phyloP scores from a whole-genome alignment of 2,888 invertebrate genomes.

The Aspidapion aeneum region DNA sequence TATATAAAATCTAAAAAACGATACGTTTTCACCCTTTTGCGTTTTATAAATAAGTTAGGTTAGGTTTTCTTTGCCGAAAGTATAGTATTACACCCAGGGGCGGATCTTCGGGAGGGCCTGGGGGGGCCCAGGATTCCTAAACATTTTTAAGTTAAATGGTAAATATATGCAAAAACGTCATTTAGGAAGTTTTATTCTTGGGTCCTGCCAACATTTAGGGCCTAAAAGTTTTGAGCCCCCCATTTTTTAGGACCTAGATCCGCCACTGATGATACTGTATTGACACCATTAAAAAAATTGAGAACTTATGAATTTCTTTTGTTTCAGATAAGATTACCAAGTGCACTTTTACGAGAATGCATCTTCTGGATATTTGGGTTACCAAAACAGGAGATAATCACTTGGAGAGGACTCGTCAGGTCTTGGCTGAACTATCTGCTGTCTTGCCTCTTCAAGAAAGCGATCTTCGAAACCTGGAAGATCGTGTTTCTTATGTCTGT shows the following conservation, averaged over 20 bases:
- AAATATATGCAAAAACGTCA: neutral
- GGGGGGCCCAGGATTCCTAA: no score
- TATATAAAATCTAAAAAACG: no score
- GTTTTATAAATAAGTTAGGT: no score
- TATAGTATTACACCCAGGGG: no score
- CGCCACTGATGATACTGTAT: neutral
- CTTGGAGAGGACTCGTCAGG: neutral
- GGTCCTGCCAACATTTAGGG: neutral
- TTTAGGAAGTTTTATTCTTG: neutral
- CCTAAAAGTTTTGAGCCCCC: neutral
- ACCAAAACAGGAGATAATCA: neutral
- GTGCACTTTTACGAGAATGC: slow-evolving; percentile 3
- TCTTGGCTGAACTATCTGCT: neutral
- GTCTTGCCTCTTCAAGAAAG: neutral
- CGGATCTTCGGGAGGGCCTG: no score
- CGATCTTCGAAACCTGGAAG: neutral
- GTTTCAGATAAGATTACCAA: neutral
- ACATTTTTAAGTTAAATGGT: no score
- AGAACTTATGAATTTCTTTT: neutral
- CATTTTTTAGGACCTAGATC: neutral
- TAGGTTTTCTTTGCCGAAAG: no score
- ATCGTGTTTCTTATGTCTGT: slow-evolving; percentile 1
- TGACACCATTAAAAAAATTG: neutral
- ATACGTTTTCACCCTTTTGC: no score
- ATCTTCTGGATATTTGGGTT: neutral